Evolutionary conservation across 2,113 vertebrate genomes (phyloP).

Genomic region (Eolophus roseicapilla): DNA sequence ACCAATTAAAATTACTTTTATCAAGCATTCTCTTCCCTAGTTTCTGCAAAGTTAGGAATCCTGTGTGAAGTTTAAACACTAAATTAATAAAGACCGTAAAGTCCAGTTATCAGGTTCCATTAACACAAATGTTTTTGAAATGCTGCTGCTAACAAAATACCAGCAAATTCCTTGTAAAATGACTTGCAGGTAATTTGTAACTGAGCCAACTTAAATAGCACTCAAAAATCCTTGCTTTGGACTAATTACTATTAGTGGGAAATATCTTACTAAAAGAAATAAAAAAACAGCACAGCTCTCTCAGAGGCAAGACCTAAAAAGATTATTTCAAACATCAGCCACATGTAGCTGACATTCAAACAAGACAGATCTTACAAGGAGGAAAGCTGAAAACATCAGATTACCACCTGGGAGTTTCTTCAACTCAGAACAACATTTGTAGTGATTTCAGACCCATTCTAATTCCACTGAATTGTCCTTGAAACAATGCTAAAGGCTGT

Average conservation of each 20-base stretch:
- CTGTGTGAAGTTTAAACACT: background rate
- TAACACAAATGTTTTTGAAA: background rate
- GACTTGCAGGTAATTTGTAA: background rate
- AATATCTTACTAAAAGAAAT: background rate
- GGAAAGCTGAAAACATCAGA: background rate
- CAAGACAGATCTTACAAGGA: background rate
- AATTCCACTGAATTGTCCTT: background rate
- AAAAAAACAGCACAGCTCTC: background rate
- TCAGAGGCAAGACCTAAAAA: background rate
- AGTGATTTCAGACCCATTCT: background rate
- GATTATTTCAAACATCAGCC: background rate
- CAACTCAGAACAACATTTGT: background rate
- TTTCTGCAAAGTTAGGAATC: background rate
- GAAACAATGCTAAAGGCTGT: background rate
- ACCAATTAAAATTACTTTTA: background rate
- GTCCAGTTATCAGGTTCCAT: background rate
- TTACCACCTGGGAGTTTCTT: background rate
- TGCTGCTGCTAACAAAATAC: background rate
- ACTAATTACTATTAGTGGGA: background rate
- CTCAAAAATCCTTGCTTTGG: background rate
- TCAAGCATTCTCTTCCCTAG: background rate
- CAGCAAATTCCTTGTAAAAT: background rate
- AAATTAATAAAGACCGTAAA: background rate
- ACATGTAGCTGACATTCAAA: background rate
- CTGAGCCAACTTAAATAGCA: background rate